These are phyloP conservation scores for Neoitamus cyanurus DNA, from an alignment of 2,888 invertebrate genomes.

Conservation along the genomic window DNA sequence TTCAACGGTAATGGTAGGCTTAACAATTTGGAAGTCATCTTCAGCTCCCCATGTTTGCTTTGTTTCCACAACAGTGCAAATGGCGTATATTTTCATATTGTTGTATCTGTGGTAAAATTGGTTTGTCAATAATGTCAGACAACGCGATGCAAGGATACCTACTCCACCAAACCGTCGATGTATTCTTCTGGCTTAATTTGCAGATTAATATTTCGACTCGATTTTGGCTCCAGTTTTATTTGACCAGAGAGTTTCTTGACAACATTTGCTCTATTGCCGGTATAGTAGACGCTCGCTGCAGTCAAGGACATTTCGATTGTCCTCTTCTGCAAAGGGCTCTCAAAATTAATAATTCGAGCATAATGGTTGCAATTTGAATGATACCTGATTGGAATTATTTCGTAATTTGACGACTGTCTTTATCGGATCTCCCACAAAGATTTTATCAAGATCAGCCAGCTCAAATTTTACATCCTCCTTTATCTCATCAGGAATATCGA, in stretches of 20 bases:
- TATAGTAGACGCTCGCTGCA: conserved; percentile 80
- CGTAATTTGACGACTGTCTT: conserved; percentile 74
- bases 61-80: conserved; percentile 83
- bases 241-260: conserved; percentile 77
- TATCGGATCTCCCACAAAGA: conserved; percentile 78
- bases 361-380: not conserved
- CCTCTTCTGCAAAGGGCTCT: conserved; percentile 62
- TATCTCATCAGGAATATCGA: conserved; percentile 70
- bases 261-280: conserved; percentile 77
- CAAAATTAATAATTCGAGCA: not conserved
- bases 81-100: conserved; percentile 81
- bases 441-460: conserved; percentile 74
- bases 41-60: conserved; percentile 85
- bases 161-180: conserved; percentile 81
- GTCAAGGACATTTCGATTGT: conserved; percentile 76
- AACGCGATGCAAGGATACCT: conserved; percentile 57
- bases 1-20: conserved; percentile 76
- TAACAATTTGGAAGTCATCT: conserved; percentile 82
- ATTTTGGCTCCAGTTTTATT: conserved; percentile 72
- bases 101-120: conserved; percentile 61
- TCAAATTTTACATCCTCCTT: conserved; percentile 74
- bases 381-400: conserved; percentile 68
- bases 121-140: not conserved
- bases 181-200: conserved; percentile 77
- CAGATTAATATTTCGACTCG: conserved; percentile 71